Evolutionary conservation across 1,140 invertebrate genomes (phyloP), one percentile per base, ranked within the genome.

Genomic region (Nephila pilipes): DNA sequence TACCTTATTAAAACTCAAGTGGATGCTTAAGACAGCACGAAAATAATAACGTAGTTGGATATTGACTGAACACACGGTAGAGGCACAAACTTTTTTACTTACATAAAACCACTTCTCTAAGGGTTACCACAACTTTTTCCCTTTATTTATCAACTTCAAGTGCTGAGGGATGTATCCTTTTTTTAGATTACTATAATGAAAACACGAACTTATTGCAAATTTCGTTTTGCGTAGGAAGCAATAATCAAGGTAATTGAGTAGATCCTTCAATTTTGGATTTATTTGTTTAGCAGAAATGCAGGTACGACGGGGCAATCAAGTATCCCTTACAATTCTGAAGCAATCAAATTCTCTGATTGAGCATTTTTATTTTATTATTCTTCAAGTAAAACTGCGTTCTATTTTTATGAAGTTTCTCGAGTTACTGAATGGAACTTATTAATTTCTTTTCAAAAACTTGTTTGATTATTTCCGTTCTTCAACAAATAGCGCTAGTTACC

Each of bases 231-330:
- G n/a, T n/a, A 81, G 80, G 46, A 22, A 81, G 80, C 2, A 81
- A 81, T 81, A 81, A 81, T 81, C 80, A 81, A 81, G 36, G 38
- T 81, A 81, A 81, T 81, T 81, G 80, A 81, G 80, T 46, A 81
- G 80, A 81, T 55, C 14, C 80, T 81, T 54, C 80, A 81, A 29
- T 54, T 81, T 81, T 81, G 20, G 46, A 54, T 81, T 46, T 81
- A 81, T 81, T 81, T 81, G 80, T 55, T 46, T 81, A 54, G 18
- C 69, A 36, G 69, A 14, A 32, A 75, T 75, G 29, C 29, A 32
- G 12, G 16, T 75, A 16, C 29, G 14, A 22, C 58, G 58, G 18
- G 58, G 69, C 69, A 75, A 75, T 75, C 69, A 75, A 75, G 69
- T 36, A 22, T 81, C 3, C 80, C 80, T 81, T 81, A 46, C 80